A percentile compares a stretch with the other conserved stretches of the same genome.
These are phyloP conservation scores for Caenorhabditis doughertyi DNA, from an alignment of 2,888 invertebrate species.

Conservation along the genomic window DNA sequence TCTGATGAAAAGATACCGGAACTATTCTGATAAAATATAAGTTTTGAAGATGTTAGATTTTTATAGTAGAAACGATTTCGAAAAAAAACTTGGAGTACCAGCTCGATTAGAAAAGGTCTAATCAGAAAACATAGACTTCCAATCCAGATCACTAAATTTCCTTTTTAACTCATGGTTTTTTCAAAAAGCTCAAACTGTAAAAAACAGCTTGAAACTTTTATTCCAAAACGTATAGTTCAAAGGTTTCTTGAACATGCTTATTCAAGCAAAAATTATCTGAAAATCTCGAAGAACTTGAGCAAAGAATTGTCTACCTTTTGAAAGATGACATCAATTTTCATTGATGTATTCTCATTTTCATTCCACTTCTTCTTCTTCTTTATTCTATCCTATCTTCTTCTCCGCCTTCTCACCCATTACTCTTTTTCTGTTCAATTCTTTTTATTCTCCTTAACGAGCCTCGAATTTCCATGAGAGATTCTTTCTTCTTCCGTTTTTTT, in stretches of 20 bases:
- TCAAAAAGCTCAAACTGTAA: slow-evolving; percentile 3
- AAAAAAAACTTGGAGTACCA: no score
- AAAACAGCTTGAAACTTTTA: not conserved
- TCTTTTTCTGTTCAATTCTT: slow-evolving; percentile 14
- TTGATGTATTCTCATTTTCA: not conserved
- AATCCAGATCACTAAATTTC: no score
- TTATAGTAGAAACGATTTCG: no score
- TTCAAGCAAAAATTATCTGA: not conserved
- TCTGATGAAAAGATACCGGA: no score
- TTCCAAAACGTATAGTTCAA: not conserved
- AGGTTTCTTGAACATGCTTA: not conserved
- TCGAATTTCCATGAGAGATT: slow-evolving; percentile 51
- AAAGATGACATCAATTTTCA: slow-evolving; percentile 8
- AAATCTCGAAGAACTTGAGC: not conserved
- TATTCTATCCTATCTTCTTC: not conserved
- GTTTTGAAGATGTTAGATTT: no score
- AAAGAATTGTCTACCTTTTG: not conserved
- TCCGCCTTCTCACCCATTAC: not conserved
- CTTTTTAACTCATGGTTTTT: no score
- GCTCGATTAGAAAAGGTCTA: no score
- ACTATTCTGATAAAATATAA: no score
- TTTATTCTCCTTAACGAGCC: slow-evolving; percentile 41
- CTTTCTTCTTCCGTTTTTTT: slow-evolving; percentile 1
- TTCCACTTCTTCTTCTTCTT: slow-evolving; percentile 1
- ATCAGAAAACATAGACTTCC: no score